phyloP scores from a whole-genome alignment of 2,113 vertebrate genomes.

The Pithys albifrons region DNA sequence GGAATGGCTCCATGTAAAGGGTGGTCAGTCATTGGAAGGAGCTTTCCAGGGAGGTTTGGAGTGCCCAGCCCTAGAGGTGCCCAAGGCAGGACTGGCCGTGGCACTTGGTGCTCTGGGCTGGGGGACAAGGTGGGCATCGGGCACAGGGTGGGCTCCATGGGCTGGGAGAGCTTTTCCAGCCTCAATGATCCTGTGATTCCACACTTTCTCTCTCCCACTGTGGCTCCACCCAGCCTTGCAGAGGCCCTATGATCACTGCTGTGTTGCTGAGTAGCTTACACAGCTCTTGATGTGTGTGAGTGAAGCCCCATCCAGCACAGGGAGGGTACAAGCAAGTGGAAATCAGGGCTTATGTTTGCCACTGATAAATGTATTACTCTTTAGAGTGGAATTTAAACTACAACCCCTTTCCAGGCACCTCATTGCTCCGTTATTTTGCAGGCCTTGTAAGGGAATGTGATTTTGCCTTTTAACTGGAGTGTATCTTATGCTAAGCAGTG shows the following conservation, averaged over 20 bases:
- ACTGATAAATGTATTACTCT: constrained; percentile 71
- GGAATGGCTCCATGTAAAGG: background rate
- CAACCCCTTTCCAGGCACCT: constrained; percentile 53
- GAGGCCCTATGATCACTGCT: background rate
- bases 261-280: background rate
- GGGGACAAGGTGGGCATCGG: background rate
- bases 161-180: background rate
- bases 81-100: background rate
- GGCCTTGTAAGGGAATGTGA: constrained; percentile 67
- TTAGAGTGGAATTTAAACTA: constrained; percentile 57
- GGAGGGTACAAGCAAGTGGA: background rate
- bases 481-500: constrained; percentile 71
- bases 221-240: background rate
- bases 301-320: background rate
- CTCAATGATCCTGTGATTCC: background rate
- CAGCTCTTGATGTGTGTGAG: background rate
- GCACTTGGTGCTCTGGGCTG: background rate
- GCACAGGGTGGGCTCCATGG: fast-evolving
- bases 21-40: background rate
- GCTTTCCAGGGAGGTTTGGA: background rate
- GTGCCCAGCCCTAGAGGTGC: background rate
- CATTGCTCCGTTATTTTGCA: constrained; percentile 30
- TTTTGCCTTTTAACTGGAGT: constrained; percentile 68
- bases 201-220: background rate
- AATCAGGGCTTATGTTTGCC: constrained; percentile 64